Conservation (phyloP, 2,888 invertebrate species). For the Lasioglossum malachurum region DNA sequence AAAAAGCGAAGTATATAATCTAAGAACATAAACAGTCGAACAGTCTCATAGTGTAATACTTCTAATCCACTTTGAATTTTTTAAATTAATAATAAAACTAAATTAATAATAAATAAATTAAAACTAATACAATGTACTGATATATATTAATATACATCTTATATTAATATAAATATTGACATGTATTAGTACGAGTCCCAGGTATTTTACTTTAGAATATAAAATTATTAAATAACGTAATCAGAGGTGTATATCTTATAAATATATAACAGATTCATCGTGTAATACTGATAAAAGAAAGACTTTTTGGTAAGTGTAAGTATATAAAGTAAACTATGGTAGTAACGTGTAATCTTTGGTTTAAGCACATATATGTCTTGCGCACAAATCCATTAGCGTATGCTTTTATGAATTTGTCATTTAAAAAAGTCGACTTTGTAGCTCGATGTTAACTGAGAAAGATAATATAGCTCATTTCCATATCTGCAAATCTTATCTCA, state of each 20-base stretch:
- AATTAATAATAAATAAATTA: too few species aligned
- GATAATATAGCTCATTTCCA: slow-evolving; percentile 3
- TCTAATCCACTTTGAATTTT: neutral
- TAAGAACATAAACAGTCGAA: slow-evolving; percentile 11
- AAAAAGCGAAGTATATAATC: neutral
- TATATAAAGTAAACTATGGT: slow-evolving; percentile 33
- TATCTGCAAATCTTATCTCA: slow-evolving; percentile 12
- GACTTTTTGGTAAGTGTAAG: slow-evolving; percentile 33
- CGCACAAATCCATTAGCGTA: neutral
- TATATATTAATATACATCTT: slow-evolving; percentile 26
- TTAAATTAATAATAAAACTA: too few species aligned
- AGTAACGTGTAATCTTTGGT: slow-evolving; percentile 49
- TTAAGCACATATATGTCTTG: slow-evolving; percentile 32
- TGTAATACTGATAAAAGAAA: slow-evolving; percentile 45
- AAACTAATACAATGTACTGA: slow-evolving; percentile 20
- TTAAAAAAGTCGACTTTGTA: slow-evolving; percentile 7
- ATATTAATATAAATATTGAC: slow-evolving; percentile 26
- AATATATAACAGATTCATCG: slow-evolving; percentile 11
- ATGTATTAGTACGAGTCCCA: slow-evolving; percentile 33
- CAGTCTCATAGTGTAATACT: slow-evolving; percentile 15
- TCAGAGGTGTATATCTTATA: slow-evolving; percentile 20
- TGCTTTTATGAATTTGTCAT: slow-evolving; percentile 1
- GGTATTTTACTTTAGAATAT: slow-evolving; percentile 21
- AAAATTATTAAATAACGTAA: slow-evolving; percentile 25
- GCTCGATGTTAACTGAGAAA: slow-evolving; percentile 9